Evolutionary conservation across 2,797 vertebrate genomes (phyloP).

Genomic region (Mareca penelope): DNA sequence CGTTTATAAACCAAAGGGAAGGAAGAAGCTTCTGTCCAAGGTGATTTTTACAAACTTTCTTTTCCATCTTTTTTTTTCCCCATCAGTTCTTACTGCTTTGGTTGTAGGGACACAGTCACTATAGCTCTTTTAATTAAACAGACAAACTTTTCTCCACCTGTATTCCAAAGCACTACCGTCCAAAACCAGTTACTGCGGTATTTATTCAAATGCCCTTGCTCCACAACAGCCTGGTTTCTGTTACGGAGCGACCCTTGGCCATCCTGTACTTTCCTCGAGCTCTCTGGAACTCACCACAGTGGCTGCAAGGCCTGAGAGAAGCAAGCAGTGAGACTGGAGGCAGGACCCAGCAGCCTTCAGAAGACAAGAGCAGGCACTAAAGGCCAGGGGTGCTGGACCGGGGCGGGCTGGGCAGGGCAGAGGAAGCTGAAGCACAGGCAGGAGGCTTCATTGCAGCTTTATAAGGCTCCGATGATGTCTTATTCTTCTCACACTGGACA

Average conservation of each 20-base stretch:
- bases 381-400: accelerated
- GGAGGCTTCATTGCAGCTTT: neutral
- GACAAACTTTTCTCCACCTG: neutral
- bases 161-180: too few relatives aligned
- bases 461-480: neutral
- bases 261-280: neutral
- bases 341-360: neutral
- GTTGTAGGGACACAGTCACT: neutral
- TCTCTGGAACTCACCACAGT: neutral
- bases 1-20: neutral
- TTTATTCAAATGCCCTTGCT: neutral
- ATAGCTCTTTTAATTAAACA: neutral
- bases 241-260: neutral
- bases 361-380: neutral
- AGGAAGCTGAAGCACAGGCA: neutral
- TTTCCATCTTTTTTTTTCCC: neutral
- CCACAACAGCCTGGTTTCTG: neutral
- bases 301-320: neutral
- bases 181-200: neutral
- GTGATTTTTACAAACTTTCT: neutral
- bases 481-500: neutral
- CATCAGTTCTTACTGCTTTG: neutral
- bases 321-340: neutral
- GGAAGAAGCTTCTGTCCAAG: neutral
- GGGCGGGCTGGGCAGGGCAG: too few relatives aligned